These are phyloP conservation scores for Calliphora vomitoria DNA, from an alignment of 2,888 invertebrate species.

Conservation along the genomic window DNA sequence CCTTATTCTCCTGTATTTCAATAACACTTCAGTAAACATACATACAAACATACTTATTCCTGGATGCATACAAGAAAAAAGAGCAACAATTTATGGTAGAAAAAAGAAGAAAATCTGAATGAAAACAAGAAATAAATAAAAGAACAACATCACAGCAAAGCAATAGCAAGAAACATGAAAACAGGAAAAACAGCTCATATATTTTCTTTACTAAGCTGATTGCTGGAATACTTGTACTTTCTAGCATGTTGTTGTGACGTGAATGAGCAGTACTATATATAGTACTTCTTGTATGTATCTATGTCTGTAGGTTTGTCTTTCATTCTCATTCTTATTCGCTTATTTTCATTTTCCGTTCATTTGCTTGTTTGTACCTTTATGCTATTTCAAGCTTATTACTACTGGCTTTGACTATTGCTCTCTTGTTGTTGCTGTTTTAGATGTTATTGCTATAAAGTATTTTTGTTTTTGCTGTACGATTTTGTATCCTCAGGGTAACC, in stretches of 20 bases:
- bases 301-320: neutral
- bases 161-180: conserved; percentile 19
- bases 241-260: too few relatives aligned
- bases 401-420: neutral
- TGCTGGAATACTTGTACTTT: conserved; percentile 42
- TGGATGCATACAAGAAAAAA: conserved; percentile 12
- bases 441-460: neutral
- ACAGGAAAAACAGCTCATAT: conserved; percentile 35
- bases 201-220: conserved; percentile 61
- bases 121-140: neutral
- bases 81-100: neutral
- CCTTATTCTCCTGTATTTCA: neutral
- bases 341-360: neutral
- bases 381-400: neutral
- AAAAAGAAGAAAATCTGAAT: neutral
- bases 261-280: too few relatives aligned
- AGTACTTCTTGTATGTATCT: neutral
- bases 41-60: conserved; percentile 30
- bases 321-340: too few relatives aligned
- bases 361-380: neutral
- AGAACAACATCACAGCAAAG: neutral
- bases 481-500: neutral
- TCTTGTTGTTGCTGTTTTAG: neutral
- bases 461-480: neutral
- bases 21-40: conserved; percentile 47